Conservation (phyloP, 2,113 vertebrate genomes). For the Cacatua alba region DNA sequence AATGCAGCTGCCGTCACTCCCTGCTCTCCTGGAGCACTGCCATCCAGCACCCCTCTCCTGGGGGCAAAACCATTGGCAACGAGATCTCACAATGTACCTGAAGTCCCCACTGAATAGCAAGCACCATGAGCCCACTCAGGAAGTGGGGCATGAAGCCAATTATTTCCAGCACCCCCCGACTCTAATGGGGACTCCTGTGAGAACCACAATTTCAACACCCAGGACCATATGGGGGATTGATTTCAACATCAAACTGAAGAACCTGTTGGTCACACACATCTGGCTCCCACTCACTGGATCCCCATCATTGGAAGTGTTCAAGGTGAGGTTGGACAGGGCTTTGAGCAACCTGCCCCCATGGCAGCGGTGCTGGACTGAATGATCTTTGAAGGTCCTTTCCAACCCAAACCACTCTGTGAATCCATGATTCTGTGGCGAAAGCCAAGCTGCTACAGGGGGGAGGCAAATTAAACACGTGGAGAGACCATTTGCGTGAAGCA, state of each 20-base stretch:
- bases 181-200: not conserved
- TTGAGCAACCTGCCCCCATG: not conserved
- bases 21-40: not conserved
- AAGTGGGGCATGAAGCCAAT: not conserved
- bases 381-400: not conserved
- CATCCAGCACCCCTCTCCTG: not conserved
- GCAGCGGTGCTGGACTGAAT: not conserved
- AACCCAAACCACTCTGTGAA: not conserved
- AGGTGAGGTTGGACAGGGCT: not conserved
- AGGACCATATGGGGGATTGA: not conserved
- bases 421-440: not conserved
- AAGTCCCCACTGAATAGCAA: not conserved
- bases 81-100: not conserved
- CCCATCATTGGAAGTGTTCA: too few species aligned
- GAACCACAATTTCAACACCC: not conserved
- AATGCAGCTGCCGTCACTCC: not conserved
- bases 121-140: fast-evolving
- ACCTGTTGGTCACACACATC: not conserved
- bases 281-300: not conserved
- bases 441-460: not conserved
- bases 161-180: not conserved
- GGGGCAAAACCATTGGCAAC: not conserved
- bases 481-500: not conserved
- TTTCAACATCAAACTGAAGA: not conserved
- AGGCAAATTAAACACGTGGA: not conserved